Evolutionary conservation across 2,888 invertebrate genomes (phyloP).

Genomic region (Drosophila merina): DNA sequence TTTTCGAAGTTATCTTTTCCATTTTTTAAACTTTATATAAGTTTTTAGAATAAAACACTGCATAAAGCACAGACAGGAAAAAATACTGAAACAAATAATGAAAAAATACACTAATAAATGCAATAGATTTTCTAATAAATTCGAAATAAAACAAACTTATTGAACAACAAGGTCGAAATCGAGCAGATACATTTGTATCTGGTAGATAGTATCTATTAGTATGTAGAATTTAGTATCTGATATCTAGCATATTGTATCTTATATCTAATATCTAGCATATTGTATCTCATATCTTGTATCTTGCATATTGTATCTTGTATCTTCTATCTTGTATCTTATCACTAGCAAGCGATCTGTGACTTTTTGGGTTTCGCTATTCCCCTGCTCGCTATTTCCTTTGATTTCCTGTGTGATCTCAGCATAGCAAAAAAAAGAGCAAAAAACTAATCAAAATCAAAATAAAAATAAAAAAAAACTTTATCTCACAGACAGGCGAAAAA

Average conservation of each 20-base stretch:
- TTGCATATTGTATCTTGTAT: neutral
- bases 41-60: too few species aligned
- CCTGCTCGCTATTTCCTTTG: conserved; percentile 20
- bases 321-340: conserved; percentile 16
- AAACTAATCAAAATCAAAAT: neutral
- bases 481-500: conserved; percentile 2
- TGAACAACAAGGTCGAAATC: neutral
- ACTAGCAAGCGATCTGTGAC: conserved; percentile 2
- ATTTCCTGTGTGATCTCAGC: conserved; percentile 76
- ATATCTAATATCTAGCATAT: conserved; percentile 1
- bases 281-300: conserved; percentile 6
- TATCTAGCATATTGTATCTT: conserved; percentile 3
- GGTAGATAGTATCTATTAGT: neutral
- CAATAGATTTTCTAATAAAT: too few species aligned
- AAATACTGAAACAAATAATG: too few species aligned
- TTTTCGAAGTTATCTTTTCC: too few species aligned
- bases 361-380: conserved; percentile 17
- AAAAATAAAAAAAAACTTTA: conserved; percentile 30
- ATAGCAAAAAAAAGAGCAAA: conserved; percentile 1
- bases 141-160: neutral
- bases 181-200: conserved; percentile 2
- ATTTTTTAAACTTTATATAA: too few species aligned
- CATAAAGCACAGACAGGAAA: too few species aligned
- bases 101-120: too few species aligned
- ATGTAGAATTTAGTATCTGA: neutral